phyloP scores from a whole-genome alignment of 2,797 vertebrate genomes.

The Pangasius macronema region DNA sequence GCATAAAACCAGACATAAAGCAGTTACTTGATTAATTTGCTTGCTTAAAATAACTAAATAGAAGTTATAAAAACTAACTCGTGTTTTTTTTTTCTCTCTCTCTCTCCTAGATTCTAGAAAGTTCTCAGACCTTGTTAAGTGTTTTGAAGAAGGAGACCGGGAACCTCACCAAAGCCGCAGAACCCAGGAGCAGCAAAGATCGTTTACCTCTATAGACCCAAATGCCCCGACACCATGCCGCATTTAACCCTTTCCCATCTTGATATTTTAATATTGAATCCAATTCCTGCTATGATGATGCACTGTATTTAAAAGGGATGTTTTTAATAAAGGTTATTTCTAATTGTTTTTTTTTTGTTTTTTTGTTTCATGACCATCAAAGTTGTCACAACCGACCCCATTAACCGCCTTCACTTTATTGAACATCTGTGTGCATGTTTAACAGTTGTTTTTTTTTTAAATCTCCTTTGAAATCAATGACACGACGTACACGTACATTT shows the following conservation, averaged over 20 bases:
- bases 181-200: slow-evolving; percentile 63
- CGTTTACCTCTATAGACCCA: slow-evolving; percentile 45
- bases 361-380: neutral
- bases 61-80: neutral
- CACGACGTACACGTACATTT: slow-evolving; percentile 69
- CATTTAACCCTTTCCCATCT: slow-evolving; percentile 30
- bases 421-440: slow-evolving; percentile 67
- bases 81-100: neutral
- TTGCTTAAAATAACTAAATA: neutral
- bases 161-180: slow-evolving; percentile 80
- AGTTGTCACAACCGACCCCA: neutral
- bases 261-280: slow-evolving; percentile 38
- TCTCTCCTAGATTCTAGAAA: slow-evolving; percentile 86
- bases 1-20: neutral
- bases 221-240: neutral
- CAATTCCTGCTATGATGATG: slow-evolving; percentile 11
- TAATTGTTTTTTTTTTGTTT: neutral
- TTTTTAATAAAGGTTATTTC: slow-evolving; percentile 68
- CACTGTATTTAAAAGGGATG: slow-evolving; percentile 51
- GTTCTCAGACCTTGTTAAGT: slow-evolving; percentile 87
- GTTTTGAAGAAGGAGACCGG: slow-evolving; percentile 85
- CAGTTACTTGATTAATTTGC: neutral
- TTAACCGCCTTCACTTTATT: slow-evolving; percentile 75
- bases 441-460: slow-evolving; percentile 62
- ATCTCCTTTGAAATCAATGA: slow-evolving; percentile 64